Percentiles rank a stretch among this genome's conserved stretches.
phyloP scores from a whole-genome alignment of 2,888 invertebrate genomes.

The Philaethria dido region DNA sequence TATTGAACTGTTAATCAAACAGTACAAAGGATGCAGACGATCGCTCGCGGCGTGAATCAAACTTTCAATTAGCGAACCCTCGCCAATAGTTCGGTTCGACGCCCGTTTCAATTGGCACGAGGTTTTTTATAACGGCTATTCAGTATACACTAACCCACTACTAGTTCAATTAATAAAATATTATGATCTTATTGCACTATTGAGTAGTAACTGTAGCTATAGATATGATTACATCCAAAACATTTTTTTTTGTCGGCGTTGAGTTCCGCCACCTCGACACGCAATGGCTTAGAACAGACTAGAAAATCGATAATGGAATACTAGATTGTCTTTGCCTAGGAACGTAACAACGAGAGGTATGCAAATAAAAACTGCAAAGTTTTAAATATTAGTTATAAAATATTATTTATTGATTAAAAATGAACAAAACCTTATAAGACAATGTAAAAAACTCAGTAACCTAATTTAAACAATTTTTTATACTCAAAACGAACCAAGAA shows the following conservation, averaged over 20 bases:
- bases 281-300: too few species aligned
- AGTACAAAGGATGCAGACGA: constrained; percentile 34
- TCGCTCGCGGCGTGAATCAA: constrained; percentile 37
- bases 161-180: neutral
- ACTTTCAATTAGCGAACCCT: constrained; percentile 43
- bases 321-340: too few species aligned
- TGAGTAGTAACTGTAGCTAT: neutral
- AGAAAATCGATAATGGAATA: too few species aligned
- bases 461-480: neutral
- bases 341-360: too few species aligned
- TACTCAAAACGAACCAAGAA: neutral
- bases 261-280: too few species aligned
- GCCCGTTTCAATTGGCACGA: constrained; percentile 28
- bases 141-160: constrained; percentile 7
- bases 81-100: constrained; percentile 39
- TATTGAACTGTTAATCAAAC: constrained; percentile 29
- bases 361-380: too few species aligned
- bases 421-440: neutral
- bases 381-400: too few species aligned
- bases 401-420: neutral
- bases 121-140: constrained; percentile 23
- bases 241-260: too few species aligned
- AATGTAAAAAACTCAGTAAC: neutral
- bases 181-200: neutral
- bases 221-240: neutral